Base-by-base conservation (phyloP, 2,113 vertebrate species). In the Picathartes gymnocephalus region DNA sequence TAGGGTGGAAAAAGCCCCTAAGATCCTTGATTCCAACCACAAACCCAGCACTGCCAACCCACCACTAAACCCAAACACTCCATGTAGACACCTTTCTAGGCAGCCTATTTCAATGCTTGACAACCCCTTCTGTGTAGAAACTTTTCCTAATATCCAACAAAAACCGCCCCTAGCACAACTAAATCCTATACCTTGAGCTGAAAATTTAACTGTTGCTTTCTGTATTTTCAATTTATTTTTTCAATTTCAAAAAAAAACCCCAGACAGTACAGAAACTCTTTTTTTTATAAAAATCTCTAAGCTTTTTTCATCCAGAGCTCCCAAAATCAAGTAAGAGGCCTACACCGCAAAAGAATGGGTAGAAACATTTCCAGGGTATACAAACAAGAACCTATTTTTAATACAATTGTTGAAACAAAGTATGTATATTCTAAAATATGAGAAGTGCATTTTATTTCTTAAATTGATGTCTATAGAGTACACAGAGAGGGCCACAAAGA, bases 41-140 rank as follows among this genome's bases (percentile, higher is more conserved):
- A 5, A 64, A 64, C 22, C 9, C 37, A 68, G 14, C 33, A 44
- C 37, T 60, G 37, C 11, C 53, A 77, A 44, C 12, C 4, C 37
- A 58, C 6, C 25, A 22, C 13, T 25, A 68, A 58, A 51, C 9
- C 14, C 21, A 33, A 37, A 16, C 37, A 25, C 7, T 35, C 37
- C 20, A 27, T 10, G 21, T 68, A 21, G 4, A 10, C 16, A 27
- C 18, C 65, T 56, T 50, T 7, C 51, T 16, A 33, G 53, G 45
- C 37, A 69, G 62, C 12, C 14, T 44, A 44, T 31, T 23, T 37
- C 45, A 60, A 27, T 19, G 9, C 27, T 27, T 51, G 31, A 60
- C 37, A 51, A 27, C 4, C 2, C 27, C 18, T 50, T 24, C 6
- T 0, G 0, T 11, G 25, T 35, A 64, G 19, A 66, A 53, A 4